phyloP scores from a whole-genome alignment of 2,797 vertebrate species.

The Fundulus diaphanus region DNA sequence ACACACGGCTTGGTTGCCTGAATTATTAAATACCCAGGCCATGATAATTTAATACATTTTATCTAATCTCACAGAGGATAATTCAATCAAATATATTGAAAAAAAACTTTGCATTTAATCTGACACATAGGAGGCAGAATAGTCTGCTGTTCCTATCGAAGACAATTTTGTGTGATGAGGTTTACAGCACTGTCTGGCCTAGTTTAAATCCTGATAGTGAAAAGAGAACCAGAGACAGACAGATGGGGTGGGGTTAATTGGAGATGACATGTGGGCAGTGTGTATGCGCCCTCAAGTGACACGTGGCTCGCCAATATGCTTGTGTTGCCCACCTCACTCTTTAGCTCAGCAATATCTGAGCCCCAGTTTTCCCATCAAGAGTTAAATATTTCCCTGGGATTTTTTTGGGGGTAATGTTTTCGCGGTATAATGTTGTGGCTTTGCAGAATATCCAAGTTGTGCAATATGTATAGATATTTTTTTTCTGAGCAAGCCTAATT shows the following conservation, averaged over 20 bases:
- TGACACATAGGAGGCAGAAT: slow-evolving; percentile 1
- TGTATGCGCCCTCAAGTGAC: slow-evolving; percentile 66
- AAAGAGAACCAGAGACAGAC: slow-evolving; percentile 48
- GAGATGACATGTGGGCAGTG: slow-evolving; percentile 72
- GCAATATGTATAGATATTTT: neutral
- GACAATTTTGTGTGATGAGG: slow-evolving; percentile 7
- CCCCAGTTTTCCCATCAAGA: slow-evolving; percentile 10
- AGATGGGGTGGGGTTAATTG: slow-evolving; percentile 74
- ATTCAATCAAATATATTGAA: slow-evolving; percentile 32
- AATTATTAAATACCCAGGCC: slow-evolving; percentile 65
- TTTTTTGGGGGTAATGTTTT: neutral
- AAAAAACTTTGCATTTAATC: slow-evolving; percentile 20
- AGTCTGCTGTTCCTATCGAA: slow-evolving; percentile 6
- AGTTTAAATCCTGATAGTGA: slow-evolving; percentile 37
- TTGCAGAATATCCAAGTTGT: neutral
- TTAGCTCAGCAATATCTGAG: slow-evolving; percentile 19
- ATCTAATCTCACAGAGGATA: slow-evolving; percentile 52
- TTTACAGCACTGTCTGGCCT: slow-evolving; percentile 45
- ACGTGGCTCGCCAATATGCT: slow-evolving; percentile 57
- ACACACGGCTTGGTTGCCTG: slow-evolving; percentile 43
- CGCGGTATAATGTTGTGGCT: neutral
- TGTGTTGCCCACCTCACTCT: slow-evolving; percentile 38
- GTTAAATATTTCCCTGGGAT: neutral
- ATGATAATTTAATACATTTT: slow-evolving; percentile 63
- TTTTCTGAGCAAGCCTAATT: neutral